Evolutionary conservation across 2,113 vertebrate species (phyloP).

Genomic region (Dasyornis broadbenti): DNA sequence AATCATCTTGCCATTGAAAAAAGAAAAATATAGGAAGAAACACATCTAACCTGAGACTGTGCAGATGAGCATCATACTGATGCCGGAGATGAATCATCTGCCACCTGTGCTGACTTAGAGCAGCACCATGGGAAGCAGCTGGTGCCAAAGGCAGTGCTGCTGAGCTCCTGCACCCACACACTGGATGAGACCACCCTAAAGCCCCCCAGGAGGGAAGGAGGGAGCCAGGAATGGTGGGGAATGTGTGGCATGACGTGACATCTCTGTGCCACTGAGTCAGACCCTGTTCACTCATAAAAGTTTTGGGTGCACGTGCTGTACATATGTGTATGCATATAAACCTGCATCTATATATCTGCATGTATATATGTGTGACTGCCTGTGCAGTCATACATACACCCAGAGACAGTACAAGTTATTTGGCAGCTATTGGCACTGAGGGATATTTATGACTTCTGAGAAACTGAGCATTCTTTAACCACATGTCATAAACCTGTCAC

Average conservation of each 20-base stretch:
- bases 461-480: not conserved
- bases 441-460: not conserved
- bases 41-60: not conserved
- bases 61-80: slow-evolving; percentile 43
- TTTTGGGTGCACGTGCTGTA: not conserved
- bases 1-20: slow-evolving; percentile 50
- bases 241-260: fast-evolving
- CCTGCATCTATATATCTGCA: too few species aligned
- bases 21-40: not conserved
- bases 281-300: fast-evolving
- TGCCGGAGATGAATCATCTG: slow-evolving; percentile 56
- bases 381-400: fast-evolving
- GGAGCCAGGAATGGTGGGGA: not conserved
- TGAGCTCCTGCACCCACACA: fast-evolving
- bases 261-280: not conserved
- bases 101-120: slow-evolving; percentile 56
- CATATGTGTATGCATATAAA: fast-evolving
- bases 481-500: not conserved
- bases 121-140: not conserved
- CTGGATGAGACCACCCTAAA: fast-evolving
- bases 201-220: not conserved
- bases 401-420: fast-evolving
- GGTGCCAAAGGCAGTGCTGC: not conserved
- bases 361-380: fast-evolving
- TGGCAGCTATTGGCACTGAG: not conserved